Base-by-base conservation (phyloP, 2,797 vertebrate species). In the Spizella passerina region DNA sequence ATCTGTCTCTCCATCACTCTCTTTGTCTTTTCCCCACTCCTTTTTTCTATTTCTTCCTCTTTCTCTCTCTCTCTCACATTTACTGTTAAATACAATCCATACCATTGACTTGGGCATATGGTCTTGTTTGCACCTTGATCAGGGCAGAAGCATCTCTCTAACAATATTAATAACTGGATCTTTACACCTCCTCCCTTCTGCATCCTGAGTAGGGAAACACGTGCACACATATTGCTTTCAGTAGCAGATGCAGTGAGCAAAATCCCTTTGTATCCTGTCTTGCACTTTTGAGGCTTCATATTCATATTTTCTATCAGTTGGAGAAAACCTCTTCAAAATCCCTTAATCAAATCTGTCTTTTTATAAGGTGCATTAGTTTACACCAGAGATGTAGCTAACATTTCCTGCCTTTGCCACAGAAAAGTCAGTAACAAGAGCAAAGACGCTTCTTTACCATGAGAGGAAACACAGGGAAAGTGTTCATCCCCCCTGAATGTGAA, bases 301-400 rank as follows among this genome's bases (percentile, higher is more conserved):
- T 44, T 22, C 9, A 2, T 73, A 59, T 80, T 92, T 88, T 43
- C 56, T 36, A 56, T 32, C 32, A 71, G 49, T 7, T 61, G 24
- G 19, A 83, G 27, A 53, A 92, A 83, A 91, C 4, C 14, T 61
- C 55, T 88, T 92, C 49, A 77, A 49, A 70, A 32, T 64, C 29
- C 27, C 14, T 60, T 70, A 32, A 41, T 30, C 26, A 81, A 53
- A 71, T 83, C 32, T 64, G 6, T n/a, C 14, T 34, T 32, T 83
- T 91, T 57, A 34, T 61, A 41, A 71, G 7, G 9, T 72, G 19
- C 22, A 29, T 19, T 47, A 6, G 1, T 82, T 91, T 61, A 44
- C 12, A 43, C 27, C 50, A 72, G 57, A 75, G 30, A 34, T 59
- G 10, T 18, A 82, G 20, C 21, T 39, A 65, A 20, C 2, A 32